Conservation (phyloP, 2,113 vertebrate genomes). For the Platysternon megacephalum region DNA sequence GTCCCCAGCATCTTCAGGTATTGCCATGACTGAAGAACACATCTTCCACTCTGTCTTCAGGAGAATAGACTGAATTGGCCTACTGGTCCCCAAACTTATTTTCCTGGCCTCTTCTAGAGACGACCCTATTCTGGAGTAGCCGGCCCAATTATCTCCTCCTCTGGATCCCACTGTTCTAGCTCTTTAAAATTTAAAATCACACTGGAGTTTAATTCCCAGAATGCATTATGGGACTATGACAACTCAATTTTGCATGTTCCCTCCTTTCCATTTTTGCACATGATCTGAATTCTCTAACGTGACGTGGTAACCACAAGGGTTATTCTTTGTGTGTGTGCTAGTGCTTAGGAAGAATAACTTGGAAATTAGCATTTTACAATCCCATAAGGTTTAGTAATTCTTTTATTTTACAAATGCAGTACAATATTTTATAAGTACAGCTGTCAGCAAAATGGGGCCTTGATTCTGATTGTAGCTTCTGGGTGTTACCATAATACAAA, state of each 20-base stretch:
- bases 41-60: neutral
- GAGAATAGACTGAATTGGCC: neutral
- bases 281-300: neutral
- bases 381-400: neutral
- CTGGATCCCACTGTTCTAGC: neutral
- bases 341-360: neutral
- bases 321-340: neutral
- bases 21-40: neutral
- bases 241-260: neutral
- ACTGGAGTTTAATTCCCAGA: slow-evolving; percentile 48
- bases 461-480: neutral
- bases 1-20: neutral
- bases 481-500: slow-evolving; percentile 29
- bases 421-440: neutral
- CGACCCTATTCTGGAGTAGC: neutral
- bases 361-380: neutral
- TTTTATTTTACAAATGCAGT: neutral
- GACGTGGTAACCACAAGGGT: neutral
- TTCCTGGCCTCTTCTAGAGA: neutral
- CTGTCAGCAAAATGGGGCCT: slow-evolving; percentile 4
- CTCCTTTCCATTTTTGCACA: neutral
- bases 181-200: slow-evolving; percentile 36
- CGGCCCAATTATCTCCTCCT: neutral
- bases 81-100: neutral
- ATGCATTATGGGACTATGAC: slow-evolving; percentile 30